Conservation (phyloP, 2,797 vertebrate genomes). For the Pseudocheirus occidentalis region DNA sequence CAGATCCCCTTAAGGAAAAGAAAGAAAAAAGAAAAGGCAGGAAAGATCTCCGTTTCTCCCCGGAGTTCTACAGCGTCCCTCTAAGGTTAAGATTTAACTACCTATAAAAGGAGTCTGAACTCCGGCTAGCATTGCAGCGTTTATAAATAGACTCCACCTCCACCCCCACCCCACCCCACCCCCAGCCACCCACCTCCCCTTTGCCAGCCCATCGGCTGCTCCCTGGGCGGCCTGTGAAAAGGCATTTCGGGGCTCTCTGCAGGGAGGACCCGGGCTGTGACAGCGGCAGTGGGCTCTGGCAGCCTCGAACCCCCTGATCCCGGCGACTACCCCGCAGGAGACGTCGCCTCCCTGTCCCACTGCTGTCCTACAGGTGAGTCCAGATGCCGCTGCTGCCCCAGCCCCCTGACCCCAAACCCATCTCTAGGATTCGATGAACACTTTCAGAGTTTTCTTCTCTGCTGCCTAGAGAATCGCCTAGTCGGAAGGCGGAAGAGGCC, state of each 20-base stretch:
- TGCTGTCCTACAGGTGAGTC: not conserved
- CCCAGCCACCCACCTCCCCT: not conserved
- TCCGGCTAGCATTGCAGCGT: not conserved
- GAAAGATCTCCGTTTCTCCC: not conserved
- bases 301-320: not conserved
- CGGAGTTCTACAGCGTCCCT: not conserved
- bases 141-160: constrained; percentile 14
- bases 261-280: not conserved
- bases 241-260: not conserved
- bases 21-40: not conserved
- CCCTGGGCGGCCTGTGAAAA: not conserved
- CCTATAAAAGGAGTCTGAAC: not conserved
- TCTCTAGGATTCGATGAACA: not conserved
- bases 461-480: not conserved
- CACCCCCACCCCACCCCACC: not conserved
- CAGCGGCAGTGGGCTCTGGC: not conserved
- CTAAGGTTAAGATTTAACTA: not conserved
- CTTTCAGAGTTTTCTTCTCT: not conserved
- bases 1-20: not conserved
- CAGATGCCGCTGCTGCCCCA: not conserved
- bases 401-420: no score
- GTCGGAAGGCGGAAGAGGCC: not conserved
- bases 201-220: not conserved
- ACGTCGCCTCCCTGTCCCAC: not conserved
- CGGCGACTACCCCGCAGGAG: not conserved